Conservation (phyloP, 2,797 vertebrate genomes). For the Neosilurus mollespiculum region DNA sequence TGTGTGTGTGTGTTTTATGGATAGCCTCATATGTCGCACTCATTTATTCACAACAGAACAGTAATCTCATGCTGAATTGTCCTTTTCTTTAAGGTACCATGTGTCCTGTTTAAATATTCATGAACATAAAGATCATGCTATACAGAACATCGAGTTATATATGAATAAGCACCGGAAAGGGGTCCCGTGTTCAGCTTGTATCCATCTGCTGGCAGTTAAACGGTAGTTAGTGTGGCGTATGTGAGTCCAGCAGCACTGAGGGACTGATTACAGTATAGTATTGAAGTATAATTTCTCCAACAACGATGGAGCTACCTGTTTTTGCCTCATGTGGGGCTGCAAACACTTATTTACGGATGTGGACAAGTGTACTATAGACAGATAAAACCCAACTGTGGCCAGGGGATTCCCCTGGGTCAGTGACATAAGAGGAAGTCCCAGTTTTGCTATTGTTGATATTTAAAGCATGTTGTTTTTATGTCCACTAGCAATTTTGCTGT, state of each 20-base stretch:
- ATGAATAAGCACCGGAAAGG: conserved; percentile 62
- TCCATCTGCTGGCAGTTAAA: conserved; percentile 78
- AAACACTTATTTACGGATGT: neutral
- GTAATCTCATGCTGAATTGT: conserved; percentile 3
- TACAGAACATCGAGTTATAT: conserved; percentile 56
- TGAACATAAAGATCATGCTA: conserved; percentile 54
- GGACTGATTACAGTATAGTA: conserved; percentile 64
- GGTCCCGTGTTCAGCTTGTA: conserved; percentile 60
- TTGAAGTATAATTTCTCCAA: neutral
- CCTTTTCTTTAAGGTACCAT: conserved; percentile 52
- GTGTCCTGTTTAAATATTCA: conserved; percentile 75
- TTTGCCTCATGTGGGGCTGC: neutral
- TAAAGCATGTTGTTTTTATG: too few species aligned
- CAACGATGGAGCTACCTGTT: neutral
- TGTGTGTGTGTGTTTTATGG: conserved; percentile 25
- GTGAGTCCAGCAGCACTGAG: conserved; percentile 59
- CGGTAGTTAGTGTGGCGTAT: conserved; percentile 65
- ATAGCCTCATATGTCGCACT: conserved; percentile 23
- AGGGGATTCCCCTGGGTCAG: neutral
- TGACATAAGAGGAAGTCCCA: neutral
- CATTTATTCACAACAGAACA: conserved; percentile 29
- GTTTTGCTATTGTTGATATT: neutral
- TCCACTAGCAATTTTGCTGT: too few species aligned
- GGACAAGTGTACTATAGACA: neutral
- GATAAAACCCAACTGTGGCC: too few species aligned